A percentile compares a stretch with the other conserved stretches of the same genome.
Evolutionary conservation across 2,113 vertebrate genomes (phyloP).

Genomic region (Centropus bengalensis): DNA sequence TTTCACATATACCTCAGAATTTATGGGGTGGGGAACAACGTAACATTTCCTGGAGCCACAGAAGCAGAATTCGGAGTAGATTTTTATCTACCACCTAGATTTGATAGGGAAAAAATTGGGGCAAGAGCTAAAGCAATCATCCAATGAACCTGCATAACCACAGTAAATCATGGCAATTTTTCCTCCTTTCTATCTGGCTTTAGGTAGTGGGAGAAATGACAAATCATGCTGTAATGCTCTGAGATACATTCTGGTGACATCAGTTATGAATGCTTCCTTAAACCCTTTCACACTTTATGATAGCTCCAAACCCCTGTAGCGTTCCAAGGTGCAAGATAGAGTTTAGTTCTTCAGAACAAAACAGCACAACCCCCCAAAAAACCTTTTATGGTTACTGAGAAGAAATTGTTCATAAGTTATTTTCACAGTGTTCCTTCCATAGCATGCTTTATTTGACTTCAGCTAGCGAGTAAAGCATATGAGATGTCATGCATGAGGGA

Average conservation of each 20-base stretch:
- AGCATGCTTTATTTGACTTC: background rate
- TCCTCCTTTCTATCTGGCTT: background rate
- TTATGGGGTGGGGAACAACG: background rate
- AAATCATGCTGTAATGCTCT: background rate
- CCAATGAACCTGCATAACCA: background rate
- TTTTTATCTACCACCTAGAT: background rate
- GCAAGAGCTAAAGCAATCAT: background rate
- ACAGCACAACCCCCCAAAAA: background rate
- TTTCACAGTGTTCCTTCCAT: background rate
- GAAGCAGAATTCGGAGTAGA: background rate
- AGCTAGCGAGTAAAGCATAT: background rate
- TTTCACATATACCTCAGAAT: background rate
- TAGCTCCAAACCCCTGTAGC: background rate
- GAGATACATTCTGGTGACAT: background rate
- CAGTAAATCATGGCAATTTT: background rate
- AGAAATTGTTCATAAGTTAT: background rate
- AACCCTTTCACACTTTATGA: background rate
- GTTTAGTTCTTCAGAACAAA: background rate
- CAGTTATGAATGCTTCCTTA: background rate
- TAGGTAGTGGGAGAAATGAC: background rate
- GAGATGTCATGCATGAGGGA: background rate
- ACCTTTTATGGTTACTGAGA: background rate
- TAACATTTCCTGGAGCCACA: background rate
- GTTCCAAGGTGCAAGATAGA: background rate
- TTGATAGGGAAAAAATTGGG: background rate